A percentile compares a stretch with the other conserved stretches of the same genome.
phyloP scores from a whole-genome alignment of 2,888 invertebrate genomes.

The Melanostoma mellinum region DNA sequence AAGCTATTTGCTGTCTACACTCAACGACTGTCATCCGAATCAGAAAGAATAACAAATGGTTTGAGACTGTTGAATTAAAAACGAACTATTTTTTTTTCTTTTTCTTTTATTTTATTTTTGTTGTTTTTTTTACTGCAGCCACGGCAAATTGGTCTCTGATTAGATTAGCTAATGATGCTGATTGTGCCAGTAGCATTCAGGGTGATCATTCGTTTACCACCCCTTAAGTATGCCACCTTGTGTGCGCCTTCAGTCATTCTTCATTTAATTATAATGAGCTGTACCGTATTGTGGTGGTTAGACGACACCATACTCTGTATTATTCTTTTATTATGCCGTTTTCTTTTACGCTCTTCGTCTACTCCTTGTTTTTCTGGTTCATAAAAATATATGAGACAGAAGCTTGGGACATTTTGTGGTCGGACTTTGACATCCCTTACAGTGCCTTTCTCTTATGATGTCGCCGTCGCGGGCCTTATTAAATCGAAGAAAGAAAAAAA shows the following conservation, averaged over 20 bases:
- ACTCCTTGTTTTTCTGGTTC: constrained; percentile 19
- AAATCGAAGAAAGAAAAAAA: constrained; percentile 4
- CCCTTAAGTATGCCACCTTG: constrained; percentile 20
- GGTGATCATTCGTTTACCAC: constrained; percentile 31
- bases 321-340: constrained; percentile 32
- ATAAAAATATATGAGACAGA: constrained; percentile 3
- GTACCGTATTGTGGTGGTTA: constrained; percentile 2
- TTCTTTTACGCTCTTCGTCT: constrained; percentile 13
- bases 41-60: constrained; percentile 34
- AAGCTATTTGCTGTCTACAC: not conserved
- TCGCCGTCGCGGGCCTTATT: constrained; percentile 8
- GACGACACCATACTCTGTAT: not conserved
- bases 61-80: constrained; percentile 12
- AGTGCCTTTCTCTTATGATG: not conserved
- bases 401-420: constrained; percentile 21
- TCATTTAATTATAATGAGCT: constrained; percentile 37
- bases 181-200: constrained; percentile 33
- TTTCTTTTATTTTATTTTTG: not conserved
- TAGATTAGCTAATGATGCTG: constrained; percentile 61
- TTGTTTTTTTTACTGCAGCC: not conserved
- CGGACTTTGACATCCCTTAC: constrained; percentile 15
- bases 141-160: constrained; percentile 47
- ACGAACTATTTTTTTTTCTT: not conserved
- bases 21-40: not conserved
- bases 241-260: constrained; percentile 34